Conservation (phyloP, 2,888 invertebrate genomes). For the Cheiracanthium punctorium region DNA sequence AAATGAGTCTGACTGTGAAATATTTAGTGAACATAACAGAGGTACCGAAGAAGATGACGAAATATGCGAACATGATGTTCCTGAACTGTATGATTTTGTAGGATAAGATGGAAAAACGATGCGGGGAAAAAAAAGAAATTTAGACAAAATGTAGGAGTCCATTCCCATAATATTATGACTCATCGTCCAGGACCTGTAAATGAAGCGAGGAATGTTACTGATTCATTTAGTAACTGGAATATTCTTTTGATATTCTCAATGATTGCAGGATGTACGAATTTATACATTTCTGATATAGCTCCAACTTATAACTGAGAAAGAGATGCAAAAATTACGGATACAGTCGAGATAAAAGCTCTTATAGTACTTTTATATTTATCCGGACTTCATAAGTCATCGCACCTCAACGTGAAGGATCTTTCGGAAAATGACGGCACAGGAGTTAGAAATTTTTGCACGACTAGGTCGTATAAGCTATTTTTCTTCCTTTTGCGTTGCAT, state of each 20-base stretch:
- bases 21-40: no score
- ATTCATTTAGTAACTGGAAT: neutral
- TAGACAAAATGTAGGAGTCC: no score
- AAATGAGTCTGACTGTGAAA: no score
- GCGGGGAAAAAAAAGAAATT: no score
- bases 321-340: constrained; percentile 9
- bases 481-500: neutral
- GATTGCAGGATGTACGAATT: constrained; percentile 14
- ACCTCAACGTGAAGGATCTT: neutral
- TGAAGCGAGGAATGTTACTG: neutral
- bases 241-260: neutral
- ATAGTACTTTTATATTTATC: constrained; percentile 27
- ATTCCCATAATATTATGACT: no score
- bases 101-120: no score
- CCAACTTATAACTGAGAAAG: constrained; percentile 10
- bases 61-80: no score
- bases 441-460: constrained; percentile 2
- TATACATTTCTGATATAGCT: constrained; percentile 3
- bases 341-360: constrained; percentile 11
- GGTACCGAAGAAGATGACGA: no score
- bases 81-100: no score
- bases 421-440: constrained; percentile 16
- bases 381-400: constrained; percentile 26
- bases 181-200: neutral
- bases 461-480: constrained; percentile 11